Percentiles rank a stretch among this genome's conserved stretches.
These are phyloP conservation scores for Nycticebus coucang DNA, from an alignment of 2,113 vertebrate genomes.

Conservation along the genomic window DNA sequence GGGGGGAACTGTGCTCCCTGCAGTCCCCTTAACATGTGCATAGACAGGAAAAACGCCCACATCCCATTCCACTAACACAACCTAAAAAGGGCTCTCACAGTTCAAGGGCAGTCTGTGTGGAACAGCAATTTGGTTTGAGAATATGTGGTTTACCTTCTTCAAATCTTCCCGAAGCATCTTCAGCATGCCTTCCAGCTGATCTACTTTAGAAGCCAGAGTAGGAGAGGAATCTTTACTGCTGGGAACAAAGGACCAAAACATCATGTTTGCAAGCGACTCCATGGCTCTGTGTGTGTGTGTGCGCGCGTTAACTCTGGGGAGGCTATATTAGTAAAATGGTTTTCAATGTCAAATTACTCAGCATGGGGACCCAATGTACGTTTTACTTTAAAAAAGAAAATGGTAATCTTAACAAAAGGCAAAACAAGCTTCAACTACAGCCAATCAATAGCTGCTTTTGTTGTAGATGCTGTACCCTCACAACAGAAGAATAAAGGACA, in stretches of 20 bases:
- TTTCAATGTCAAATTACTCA: slow-evolving; percentile 14
- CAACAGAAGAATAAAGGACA: neutral
- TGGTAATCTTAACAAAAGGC: neutral
- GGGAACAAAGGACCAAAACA: slow-evolving; percentile 70
- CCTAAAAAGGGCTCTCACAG: neutral
- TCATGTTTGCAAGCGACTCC: neutral
- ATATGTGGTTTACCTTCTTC: slow-evolving; percentile 89
- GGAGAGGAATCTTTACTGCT: slow-evolving; percentile 92
- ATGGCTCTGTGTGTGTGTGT: neutral
- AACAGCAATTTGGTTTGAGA: neutral
- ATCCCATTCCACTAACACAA: accelerated
- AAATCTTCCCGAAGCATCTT: slow-evolving; percentile 94
- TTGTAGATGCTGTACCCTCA: neutral
- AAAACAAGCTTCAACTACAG: neutral
- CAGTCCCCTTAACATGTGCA: accelerated
- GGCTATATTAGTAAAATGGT: neutral
- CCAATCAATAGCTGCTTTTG: neutral
- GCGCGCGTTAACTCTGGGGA: neutral
- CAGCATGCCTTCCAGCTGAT: slow-evolving; percentile 94
- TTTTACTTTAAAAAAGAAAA: slow-evolving; percentile 51
- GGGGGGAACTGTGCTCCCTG: neutral
- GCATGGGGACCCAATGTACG: neutral
- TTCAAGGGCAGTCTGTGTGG: neutral
- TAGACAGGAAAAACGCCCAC: neutral
- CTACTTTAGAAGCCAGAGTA: slow-evolving; percentile 93